Percentiles rank a stretch among this genome's conserved stretches.
phyloP scores from a whole-genome alignment of 2,888 invertebrate species.

The Conchocele bisecta region DNA sequence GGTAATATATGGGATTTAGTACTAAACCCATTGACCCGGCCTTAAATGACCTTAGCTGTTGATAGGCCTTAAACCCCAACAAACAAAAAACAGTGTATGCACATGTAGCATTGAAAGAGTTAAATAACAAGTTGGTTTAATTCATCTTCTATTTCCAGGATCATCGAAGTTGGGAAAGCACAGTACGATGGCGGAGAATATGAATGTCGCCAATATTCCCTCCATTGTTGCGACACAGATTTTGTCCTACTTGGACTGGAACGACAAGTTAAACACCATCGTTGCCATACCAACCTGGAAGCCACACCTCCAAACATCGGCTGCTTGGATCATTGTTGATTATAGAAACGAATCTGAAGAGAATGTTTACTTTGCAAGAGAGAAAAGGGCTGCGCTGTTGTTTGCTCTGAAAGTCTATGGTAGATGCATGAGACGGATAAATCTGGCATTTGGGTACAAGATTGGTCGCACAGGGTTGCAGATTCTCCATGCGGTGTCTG shows the following conservation, averaged over 20 bases:
- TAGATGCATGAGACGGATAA: conserved; percentile 57
- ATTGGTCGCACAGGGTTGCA: conserved; percentile 57
- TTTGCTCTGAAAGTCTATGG: conserved; percentile 64
- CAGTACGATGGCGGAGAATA: not conserved
- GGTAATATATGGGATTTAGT: too few species aligned
- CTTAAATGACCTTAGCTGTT: too few species aligned
- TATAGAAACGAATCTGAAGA: conserved; percentile 61
- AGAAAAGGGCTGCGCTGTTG: conserved; percentile 56
- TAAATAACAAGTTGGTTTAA: too few species aligned
- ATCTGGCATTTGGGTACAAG: conserved; percentile 57
- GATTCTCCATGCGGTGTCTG: conserved; percentile 60
- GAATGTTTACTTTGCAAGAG: conserved; percentile 66
- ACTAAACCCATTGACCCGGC: too few species aligned
- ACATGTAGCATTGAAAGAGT: too few species aligned
- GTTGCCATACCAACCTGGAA: conserved; percentile 53
- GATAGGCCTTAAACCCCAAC: too few species aligned
- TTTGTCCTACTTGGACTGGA: conserved; percentile 58
- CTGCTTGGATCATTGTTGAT: conserved; percentile 58
- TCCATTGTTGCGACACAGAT: conserved; percentile 61
- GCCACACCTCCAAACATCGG: conserved; percentile 43
- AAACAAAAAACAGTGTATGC: too few species aligned
- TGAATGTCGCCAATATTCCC: conserved; percentile 48
- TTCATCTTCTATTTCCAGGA: too few species aligned
- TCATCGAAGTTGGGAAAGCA: too few species aligned
- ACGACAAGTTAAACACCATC: conserved; percentile 57